Percentiles rank a stretch among this genome's conserved stretches.
These are phyloP conservation scores for Prunella himalayana DNA, from an alignment of 2,113 vertebrate genomes.

Conservation along the genomic window DNA sequence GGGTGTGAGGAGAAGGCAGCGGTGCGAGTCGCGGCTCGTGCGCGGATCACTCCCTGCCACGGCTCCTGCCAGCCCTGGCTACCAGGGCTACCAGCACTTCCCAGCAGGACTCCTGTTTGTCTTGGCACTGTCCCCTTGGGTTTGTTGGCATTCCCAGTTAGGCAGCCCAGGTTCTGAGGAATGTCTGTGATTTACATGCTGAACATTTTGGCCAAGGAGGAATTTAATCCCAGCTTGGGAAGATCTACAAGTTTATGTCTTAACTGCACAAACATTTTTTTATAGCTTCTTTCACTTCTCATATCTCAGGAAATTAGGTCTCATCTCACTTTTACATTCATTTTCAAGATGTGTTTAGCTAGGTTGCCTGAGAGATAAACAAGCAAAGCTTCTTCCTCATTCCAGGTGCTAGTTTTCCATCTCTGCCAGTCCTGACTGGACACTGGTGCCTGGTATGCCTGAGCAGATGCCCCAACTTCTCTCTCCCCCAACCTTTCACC, in stretches of 20 bases:
- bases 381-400: background rate
- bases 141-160: background rate
- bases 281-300: background rate
- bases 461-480: background rate
- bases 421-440: background rate
- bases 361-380: background rate
- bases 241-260: background rate
- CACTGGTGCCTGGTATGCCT: background rate
- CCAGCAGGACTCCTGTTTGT: background rate
- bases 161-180: background rate
- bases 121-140: background rate
- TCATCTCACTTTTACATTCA: background rate
- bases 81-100: background rate
- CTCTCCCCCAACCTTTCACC: background rate
- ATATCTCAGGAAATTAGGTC: background rate
- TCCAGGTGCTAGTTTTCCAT: background rate
- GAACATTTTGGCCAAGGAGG: background rate
- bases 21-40: background rate
- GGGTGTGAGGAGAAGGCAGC: background rate
- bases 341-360: background rate
- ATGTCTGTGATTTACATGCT: background rate
- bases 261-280: background rate
- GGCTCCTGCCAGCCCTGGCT: background rate
- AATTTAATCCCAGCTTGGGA: background rate
- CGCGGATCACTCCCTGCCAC: fast-evolving